Base-by-base conservation (phyloP, 1,140 invertebrate species). In the Campodea augens region DNA sequence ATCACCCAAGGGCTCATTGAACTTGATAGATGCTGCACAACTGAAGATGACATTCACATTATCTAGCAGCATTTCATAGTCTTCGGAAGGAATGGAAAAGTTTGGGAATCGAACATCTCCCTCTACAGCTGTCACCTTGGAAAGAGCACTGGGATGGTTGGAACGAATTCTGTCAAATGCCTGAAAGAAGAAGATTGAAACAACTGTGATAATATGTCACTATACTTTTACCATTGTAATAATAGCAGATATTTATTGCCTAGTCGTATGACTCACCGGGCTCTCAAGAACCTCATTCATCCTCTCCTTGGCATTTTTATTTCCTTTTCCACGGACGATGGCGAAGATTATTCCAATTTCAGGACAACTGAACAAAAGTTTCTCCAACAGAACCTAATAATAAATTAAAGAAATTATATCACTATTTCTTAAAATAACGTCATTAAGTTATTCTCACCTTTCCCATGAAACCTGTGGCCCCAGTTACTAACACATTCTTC, bases 41-140 rank as follows among this genome's bases (percentile, higher is more conserved):
- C 92, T 87, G 62, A 91, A 87, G 0, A 92, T 66, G n/a, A 90
- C 70, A 23, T 77, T 72, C 15, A 86, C 74, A 46, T 77, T 71
- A 10, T 71, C 59, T 0, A 61, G 55, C 1, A 88, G 55, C 3
- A 62, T 52, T 25, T 68, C 49, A 23, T 62, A 54, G 54, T 78
- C 72, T 2, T 66, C 55, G 3, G 57, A 40, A 18, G 62, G 64
- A 5, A 87, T 62, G 5, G 71, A 77, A 2, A 84, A 57, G 27
- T 67, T 68, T 27, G 60, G 57, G 22, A 62, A 47, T 46, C 66
- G 57, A 24, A 77, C 63, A 56, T 77, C 72, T n/a, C 73, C 73
- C 41, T 53, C 51, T 4, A 76, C 56, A 0, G 68, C 56, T 18
- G 60, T 47, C n/a, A 76, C 47, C 53, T 72, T 71, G 18, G 58